These are phyloP conservation scores for Periplaneta americana DNA, from an alignment of 1,140 invertebrate species.

Conservation along the genomic window DNA sequence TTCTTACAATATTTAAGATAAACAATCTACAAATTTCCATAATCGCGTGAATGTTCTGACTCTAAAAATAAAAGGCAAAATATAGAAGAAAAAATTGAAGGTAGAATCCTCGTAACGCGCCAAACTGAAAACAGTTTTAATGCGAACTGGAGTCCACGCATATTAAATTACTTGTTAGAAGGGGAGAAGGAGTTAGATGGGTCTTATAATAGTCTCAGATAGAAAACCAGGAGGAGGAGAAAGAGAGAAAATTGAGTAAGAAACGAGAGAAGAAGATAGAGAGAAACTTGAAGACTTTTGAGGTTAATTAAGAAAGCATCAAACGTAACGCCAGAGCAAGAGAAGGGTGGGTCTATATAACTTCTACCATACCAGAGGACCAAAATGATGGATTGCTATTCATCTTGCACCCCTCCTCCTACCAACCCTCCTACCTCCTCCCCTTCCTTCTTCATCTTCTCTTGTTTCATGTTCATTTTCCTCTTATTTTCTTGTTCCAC, in stretches of 20 bases:
- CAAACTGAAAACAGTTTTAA: background rate
- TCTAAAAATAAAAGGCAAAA: background rate
- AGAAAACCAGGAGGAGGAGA: background rate
- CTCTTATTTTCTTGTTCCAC: background rate
- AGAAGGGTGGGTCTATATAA: constrained; percentile 5
- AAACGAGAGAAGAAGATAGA: background rate
- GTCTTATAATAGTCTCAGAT: background rate
- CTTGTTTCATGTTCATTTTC: background rate
- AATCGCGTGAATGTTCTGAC: background rate
- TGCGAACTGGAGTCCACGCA: background rate
- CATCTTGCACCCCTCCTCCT: background rate
- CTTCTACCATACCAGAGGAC: constrained; percentile 6
- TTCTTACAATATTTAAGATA: no score
- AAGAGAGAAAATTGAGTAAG: background rate
- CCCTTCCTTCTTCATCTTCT: background rate
- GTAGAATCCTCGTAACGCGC: background rate
- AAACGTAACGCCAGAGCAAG: constrained; percentile 7
- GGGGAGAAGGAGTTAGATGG: background rate
- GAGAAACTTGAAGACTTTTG: background rate
- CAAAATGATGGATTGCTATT: constrained; percentile 11
- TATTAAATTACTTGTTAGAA: background rate
- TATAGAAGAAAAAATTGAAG: no score
- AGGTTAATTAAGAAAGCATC: constrained; percentile 13
- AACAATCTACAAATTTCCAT: no score
- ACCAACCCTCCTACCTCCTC: background rate